Base-by-base conservation (phyloP, 2,888 invertebrate species). In the Megastigmus dorsalis region DNA sequence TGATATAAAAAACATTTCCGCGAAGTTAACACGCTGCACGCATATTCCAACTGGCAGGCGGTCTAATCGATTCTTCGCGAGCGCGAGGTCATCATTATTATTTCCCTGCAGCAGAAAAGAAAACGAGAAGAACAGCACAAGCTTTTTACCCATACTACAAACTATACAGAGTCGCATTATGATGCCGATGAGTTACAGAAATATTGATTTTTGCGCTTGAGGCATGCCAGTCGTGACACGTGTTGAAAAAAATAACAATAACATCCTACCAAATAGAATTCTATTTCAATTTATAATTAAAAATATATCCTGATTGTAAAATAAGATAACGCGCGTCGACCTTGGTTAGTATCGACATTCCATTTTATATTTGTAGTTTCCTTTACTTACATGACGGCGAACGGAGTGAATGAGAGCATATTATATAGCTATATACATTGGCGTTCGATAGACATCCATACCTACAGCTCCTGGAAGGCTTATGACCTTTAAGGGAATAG, bases 1-100 rank as follows among this genome's bases (percentile, higher is more conserved):
- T 54, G 36, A 45, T 10, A 15, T 15, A n/a, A 45, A 33, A 55
- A 54, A 30, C 52, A 45, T 36, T 65, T 65, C 52, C 15, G 15
- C 52, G 26, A 52, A 59, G 65, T 59, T 52, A 72, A 59, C 50
- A 66, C 28, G 41, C 48, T 23, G 33, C 65, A 71, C 57, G 65
- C 65, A 72, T 59, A 59, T 66, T 57, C n/a, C 33, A 26, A 18
- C 15, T 28, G 41, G 48, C 68, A 23, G 41, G 30, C 30, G 60
- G 45, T 68, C 10, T 69, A 63, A 74, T 74, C 74, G 63, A 74
- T 74, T 74, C 28, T 28, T 55, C 52, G 48, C 60, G 13, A 52
- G 48, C 4, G 54, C 68, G 68, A 74, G 68, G 74, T 74, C 68
- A 50, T 69, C 68, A 30, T 50, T 65, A 50, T 63, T 65, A 43